Base-by-base conservation (phyloP, 2,797 vertebrate genomes). In the Eurystomus glaucurus region DNA sequence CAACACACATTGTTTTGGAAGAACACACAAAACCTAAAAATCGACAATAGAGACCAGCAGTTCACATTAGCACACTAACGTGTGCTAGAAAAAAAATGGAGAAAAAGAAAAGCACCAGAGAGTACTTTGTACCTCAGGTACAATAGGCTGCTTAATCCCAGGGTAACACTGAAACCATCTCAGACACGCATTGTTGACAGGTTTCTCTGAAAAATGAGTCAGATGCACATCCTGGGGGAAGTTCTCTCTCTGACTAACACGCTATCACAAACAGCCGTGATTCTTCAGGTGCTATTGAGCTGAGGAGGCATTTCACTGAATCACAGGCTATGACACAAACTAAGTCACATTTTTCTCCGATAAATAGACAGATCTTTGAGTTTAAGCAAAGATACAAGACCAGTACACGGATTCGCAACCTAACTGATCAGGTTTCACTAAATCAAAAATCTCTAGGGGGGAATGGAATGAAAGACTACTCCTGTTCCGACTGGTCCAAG, bases 171-270 rank as follows among this genome's bases (percentile, higher is more conserved):
- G 37, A 72, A 65, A 37, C 35, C 41, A 62, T 26, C 62, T 70
- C 82, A 85, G 62, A 46, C 20, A 55, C 1, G 0, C 0, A 0
- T 2, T 51, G 65, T 25, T 74, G 60, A 85, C 51, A 64, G 54
- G 45, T 60, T 87, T 79, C 62, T 89, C 60, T 88, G 62, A 79
- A 58, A 91, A 74, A 46, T 28, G 62, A 95, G 76, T 75, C 75
- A 83, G 87, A 79, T 54, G 26, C n/a, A 55, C 0, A 0, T 76
- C 85, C 93, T n/a, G 25, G 51, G 57, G 83, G 66, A 92, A 45
- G 28, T 35, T 79, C 54, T 33, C 31, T 54, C 70, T 61, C 78
- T 8, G 60, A 70, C 51, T 85, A 69, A 62, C 93, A 52, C 62
- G 35, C 51, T 12, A 33, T 28, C 58, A 51, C 58, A 66, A 77